Evolutionary conservation across 2,888 invertebrate genomes (phyloP), one percentile per base, ranked within the genome.

Genomic region (Allygus modestus): DNA sequence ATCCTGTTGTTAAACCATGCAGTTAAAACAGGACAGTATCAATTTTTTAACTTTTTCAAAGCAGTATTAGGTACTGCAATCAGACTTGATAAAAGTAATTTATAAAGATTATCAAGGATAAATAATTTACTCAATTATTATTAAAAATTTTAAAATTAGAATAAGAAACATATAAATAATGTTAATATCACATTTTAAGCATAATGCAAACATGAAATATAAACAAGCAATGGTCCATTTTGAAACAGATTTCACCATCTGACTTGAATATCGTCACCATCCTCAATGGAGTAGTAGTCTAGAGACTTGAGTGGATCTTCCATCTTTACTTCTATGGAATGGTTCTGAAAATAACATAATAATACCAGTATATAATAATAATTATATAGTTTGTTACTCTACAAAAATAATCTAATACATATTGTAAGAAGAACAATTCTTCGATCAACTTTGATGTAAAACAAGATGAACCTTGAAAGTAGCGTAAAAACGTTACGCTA

Each of bases 251-350:
- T 41, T 73, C 23, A 73, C 46, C 43, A 77, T 41, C n/a, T 20
- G 0, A 77, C 75, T 46, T 95, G 91, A 87, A 98, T 94, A 85
- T 92, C 94, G 91, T 98, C 97, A 85, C 96, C 96, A 88, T 95
- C 94, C 91, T 96, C 95, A 58, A 98, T 92, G 0, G 97, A 97
- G 91, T 95, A 98, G 90, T 94, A 97, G 77, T 94, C 94, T 61
- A 98, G 91, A 88, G 96, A 95, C 90, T 97, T 96, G 89, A 96
- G 94, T 85, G 94, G 94, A 89, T 97, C 97, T 87, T 97, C 96
- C 87, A 98, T 90, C 84, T 92, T 91, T 87, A 97, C 95, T 89
- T 95, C 94, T 12, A 95, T 93, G 23, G 94, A 93, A n/a, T 91
- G 90, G 86, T 92, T 90, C 92, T 92, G 89, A 77, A 90, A 90